Evolutionary conservation across 2,888 invertebrate species (phyloP), one percentile per base, ranked within the genome.

Genomic region (Athalia rosae): DNA sequence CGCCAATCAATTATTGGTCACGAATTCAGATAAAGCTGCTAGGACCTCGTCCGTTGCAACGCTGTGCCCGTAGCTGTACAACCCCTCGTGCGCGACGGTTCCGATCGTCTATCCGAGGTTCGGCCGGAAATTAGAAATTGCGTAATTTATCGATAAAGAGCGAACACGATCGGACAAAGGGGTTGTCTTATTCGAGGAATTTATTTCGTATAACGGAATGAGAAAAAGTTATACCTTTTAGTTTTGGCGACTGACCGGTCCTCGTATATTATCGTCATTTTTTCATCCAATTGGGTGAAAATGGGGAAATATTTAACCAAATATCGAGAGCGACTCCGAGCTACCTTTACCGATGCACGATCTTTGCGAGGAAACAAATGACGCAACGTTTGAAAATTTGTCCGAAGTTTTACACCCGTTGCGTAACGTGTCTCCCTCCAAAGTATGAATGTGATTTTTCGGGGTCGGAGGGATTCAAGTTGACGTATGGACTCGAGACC

Each of bases 91-190:
- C 50, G 13, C 67, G 67, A 59, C 67, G 63, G 45, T 61, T 73
- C 50, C 71, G 63, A 8, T 0, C n/a, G 67, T 48, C 50, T 67
- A 67, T 28, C 67, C 67, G 67, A 53, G 67, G 67, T 50, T 67
- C 28, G 78, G n/a, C 53, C 81, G 82, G 83, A 84, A 84, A 83
- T 84, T 82, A 82, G 81, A 80, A 79, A 81, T 80, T 82, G 82
- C 81, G 83, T 83, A 82, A 82, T 83, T 82, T 77, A 78, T 78
- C 79, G 77, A 56, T 15, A 9, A 47, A 48, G 8, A 66, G 28
- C 47, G 9, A 11, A 64, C 66, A 48, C 47, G 48, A 28, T 15
- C 6, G 53, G n/a, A 53, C 7, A 48, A 4, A 13, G 15, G 66
- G 4, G 5, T 4, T n/a, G 7, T n/a, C 8, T 48, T 11, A 43